Conservation (phyloP, 2,113 vertebrate species). For the Salvator merianae region DNA sequence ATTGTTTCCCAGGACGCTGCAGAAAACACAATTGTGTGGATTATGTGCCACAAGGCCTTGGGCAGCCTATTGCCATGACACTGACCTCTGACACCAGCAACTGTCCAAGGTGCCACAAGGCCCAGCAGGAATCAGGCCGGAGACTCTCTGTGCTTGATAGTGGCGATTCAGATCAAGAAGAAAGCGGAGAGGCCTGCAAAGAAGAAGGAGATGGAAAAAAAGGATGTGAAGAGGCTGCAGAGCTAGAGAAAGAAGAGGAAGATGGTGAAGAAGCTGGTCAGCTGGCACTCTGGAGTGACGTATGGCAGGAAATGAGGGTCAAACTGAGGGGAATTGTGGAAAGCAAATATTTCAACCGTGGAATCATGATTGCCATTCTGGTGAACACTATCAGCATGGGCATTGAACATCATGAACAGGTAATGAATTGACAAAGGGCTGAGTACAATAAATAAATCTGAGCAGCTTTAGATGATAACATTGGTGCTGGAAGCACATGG, state of each 20-base stretch:
- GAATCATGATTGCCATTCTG: conserved; percentile 97
- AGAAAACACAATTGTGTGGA: conserved; percentile 77
- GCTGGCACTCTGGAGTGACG: conserved; percentile 63
- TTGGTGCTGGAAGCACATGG: neutral
- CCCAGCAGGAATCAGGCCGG: conserved; percentile 49
- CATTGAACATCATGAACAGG: conserved; percentile 96
- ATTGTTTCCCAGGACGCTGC: conserved; percentile 75
- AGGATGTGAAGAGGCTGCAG: conserved; percentile 51
- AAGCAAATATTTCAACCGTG: conserved; percentile 97
- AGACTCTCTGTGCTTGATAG: conserved; percentile 64
- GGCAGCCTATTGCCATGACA: conserved; percentile 83
- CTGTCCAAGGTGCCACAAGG: conserved; percentile 78
- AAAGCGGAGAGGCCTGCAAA: conserved; percentile 6
- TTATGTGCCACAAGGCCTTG: conserved; percentile 68
- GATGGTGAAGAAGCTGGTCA: conserved; percentile 49
- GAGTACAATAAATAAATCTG: neutral
- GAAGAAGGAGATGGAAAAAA: conserved; percentile 46
- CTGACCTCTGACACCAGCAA: conserved; percentile 77
- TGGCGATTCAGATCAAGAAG: conserved; percentile 63
- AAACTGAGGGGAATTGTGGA: conserved; percentile 93
- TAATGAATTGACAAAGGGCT: conserved; percentile 45
- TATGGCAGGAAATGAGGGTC: conserved; percentile 78
- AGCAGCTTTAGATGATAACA: neutral
- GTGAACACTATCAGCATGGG: conserved; percentile 99
- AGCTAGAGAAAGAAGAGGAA: conserved; percentile 62